Evolutionary conservation across 2,797 vertebrate species (phyloP).

Genomic region (Agapornis canus): DNA sequence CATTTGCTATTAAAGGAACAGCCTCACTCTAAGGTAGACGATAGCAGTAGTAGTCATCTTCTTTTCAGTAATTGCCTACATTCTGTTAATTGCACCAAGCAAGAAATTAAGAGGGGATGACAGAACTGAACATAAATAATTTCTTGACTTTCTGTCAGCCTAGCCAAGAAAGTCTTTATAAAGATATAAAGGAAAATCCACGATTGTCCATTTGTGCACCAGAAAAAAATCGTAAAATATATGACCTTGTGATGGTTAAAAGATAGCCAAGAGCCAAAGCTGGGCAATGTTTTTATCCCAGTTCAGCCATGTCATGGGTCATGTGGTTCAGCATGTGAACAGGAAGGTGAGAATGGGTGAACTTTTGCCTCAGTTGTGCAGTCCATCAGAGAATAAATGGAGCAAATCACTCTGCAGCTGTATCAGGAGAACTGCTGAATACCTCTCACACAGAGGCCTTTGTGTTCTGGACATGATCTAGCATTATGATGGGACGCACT

Average conservation of each 20-base stretch:
- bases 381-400: conserved; percentile 91
- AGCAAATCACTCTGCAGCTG: conserved; percentile 86
- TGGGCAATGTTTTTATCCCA: conserved; percentile 69
- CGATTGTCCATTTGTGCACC: background rate
- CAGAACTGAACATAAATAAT: background rate
- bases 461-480: conserved; percentile 86
- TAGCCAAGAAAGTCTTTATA: background rate
- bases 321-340: conserved; percentile 86
- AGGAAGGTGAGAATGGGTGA: conserved; percentile 90
- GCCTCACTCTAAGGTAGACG: background rate
- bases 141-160: background rate
- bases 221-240: conserved; percentile 52
- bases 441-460: conserved; percentile 86
- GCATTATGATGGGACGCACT: conserved; percentile 79
- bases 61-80: background rate
- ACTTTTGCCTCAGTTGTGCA: conserved; percentile 88
- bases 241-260: conserved; percentile 66
- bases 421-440: conserved; percentile 69
- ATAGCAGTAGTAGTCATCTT: background rate
- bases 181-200: conserved; percentile 25
- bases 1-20: background rate
- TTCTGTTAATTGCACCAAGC: background rate
- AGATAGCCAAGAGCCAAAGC: conserved; percentile 65
- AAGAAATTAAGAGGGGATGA: background rate
- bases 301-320: conserved; percentile 82